Base-by-base conservation (phyloP, 2,797 vertebrate genomes). In the Steatocranus sp. region DNA sequence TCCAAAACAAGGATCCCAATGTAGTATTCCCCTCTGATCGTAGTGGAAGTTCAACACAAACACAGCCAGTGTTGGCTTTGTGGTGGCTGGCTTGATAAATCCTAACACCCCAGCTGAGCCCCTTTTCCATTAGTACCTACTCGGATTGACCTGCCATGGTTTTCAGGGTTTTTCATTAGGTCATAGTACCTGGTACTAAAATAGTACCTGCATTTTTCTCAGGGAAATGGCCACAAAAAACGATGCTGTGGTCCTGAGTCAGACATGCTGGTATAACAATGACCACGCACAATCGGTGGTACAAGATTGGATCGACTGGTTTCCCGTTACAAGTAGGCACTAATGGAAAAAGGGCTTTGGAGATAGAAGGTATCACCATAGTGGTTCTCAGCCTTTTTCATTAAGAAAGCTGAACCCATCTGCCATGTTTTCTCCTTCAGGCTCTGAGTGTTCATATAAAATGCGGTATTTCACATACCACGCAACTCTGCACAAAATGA, bases 141-240 rank as follows among this genome's bases (percentile, higher is more conserved):
- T 34, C 10, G 0, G 56, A 61, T 34, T 6, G 4, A 61, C 56
- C 32, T 11, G 10, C 56, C 17, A 1, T 34, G 30, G 4, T 11
- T 51, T 51, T 51, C 11, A 23, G 50, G 50, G 20, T 51, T 34
- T 58, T 58, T 58, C 3, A 58, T 34, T n/a, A 11, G 56, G 56
- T 34, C 1, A 58, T 58, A 34, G 1, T 34, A 58, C 17, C 4
- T 5, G 17, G 2, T 58, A 11, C 17, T 58, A 34, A 58, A 58
- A 61, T 34, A 61, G 30, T n/a, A 61, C 30, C 56, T 34, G 30
- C 1, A 34, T n/a, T 61, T 34, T 61, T 34, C 2, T 34, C 56
- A 61, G 17, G 56, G 56, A 58, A 58, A 58, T 32, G 25, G 53
- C 25, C 25, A 30, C 14, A 54, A 32, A 56, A 56, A 30, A 1